phyloP scores from a whole-genome alignment of 30 jellyfish, hydroid and myxozoan species.

The Turritopsis rubra region DNA sequence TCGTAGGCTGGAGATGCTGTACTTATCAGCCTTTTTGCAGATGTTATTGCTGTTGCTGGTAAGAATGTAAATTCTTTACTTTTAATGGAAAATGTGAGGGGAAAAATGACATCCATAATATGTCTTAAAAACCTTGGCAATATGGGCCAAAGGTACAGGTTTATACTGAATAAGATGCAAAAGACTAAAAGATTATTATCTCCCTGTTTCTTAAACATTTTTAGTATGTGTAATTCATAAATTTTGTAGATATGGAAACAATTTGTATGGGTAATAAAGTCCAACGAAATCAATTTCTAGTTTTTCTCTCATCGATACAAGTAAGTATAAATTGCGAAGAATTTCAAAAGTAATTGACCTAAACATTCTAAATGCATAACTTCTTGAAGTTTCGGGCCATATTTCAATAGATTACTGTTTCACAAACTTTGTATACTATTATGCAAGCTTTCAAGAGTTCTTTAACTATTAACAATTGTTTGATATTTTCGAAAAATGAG shows the following conservation, averaged over 20 bases:
- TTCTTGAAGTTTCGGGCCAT: neutral
- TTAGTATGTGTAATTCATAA: neutral
- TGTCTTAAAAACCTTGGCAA: no score
- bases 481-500: neutral
- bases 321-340: conserved; percentile 45
- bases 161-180: no score
- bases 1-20: conserved; percentile 4
- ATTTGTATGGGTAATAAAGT: conserved; percentile 61
- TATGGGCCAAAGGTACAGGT: no score
- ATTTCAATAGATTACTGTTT: neutral
- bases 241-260: conserved; percentile 69
- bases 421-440: no score
- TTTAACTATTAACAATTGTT: no score
- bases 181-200: neutral
- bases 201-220: neutral
- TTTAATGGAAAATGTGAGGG: neutral
- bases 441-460: no score
- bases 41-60: conserved; percentile 36
- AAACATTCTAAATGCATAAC: neutral
- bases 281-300: conserved; percentile 58
- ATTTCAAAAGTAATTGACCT: neutral
- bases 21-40: conserved; percentile 23
- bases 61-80: neutral
- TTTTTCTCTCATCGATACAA: conserved; percentile 52
- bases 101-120: no score